Base-by-base conservation (phyloP, 2,888 invertebrate species). In the Neoascia interrupta region DNA sequence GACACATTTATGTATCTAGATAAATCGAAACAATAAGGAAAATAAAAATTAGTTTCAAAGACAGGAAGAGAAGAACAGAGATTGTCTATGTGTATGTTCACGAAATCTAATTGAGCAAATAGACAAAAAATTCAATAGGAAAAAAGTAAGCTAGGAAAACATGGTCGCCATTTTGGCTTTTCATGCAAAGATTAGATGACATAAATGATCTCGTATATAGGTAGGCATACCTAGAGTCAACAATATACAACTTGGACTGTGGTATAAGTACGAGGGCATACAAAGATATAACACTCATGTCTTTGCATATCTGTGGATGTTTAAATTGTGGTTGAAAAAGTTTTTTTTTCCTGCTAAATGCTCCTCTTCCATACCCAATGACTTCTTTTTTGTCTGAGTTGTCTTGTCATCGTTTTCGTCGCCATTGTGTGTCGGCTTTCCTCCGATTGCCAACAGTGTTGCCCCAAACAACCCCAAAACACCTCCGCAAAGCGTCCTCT, bases 131-230 rank as follows among this genome's bases (percentile, higher is more conserved):
- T n/a, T n/a, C n/a, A 36, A 43, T 21, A 51, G 45, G 37, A 16
- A 8, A 23, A 39, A 37, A 68, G 31, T 51, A 58, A 58, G 34
- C 41, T 69, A 49, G n/a, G n/a, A n/a, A n/a, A 43, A 45, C 41
- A 70, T 56, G 39, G 76, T 70, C 34, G 70, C 76, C 76, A 76
- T 76, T 70, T 76, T 70, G 69, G 43, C 63, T 70, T 70, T 63
- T 75, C 60, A 54, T 70, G 53, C 64, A 70, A 66, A 76, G 70
- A 76, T 76, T 76, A 60, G 76, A 56, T 76, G 70, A 76, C 76
- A 76, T 60, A 66, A 70, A 60, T 60, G 60, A 70, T 66, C 49
- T 54, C 26, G 68, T 47, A 72, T 6, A 1, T 56, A 72, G 2
- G 5, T 53, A 51, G 15, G 11, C 39, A 37, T 10, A 60, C 21